phyloP scores from a whole-genome alignment of 2,888 invertebrate species.

The Drosophila lacicola region DNA sequence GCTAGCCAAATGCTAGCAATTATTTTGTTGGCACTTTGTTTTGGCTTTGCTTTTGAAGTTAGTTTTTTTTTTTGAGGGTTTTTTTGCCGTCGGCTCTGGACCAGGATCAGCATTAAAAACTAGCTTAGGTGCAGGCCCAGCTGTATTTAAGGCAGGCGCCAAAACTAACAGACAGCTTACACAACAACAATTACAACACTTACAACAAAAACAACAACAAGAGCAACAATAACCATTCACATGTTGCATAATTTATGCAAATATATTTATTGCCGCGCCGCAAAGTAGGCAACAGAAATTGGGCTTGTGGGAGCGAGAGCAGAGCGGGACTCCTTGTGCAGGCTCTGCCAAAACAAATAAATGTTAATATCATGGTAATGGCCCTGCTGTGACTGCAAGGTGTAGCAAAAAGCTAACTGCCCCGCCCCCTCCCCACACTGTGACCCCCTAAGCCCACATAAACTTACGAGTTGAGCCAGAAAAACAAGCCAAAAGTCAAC shows the following conservation, averaged over 20 bases:
- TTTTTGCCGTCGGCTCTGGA: conserved; percentile 34
- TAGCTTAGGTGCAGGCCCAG: not conserved
- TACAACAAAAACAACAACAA: conserved; percentile 32
- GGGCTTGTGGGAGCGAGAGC: not conserved
- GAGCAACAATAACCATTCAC: conserved; percentile 43
- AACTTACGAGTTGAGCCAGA: conserved; percentile 32
- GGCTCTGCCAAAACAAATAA: conserved; percentile 68
- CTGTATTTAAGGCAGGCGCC: conserved; percentile 16
- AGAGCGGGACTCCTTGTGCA: not conserved
- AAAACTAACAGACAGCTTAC: conserved; percentile 35
- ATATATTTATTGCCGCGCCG: conserved; percentile 71
- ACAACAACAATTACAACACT: conserved; percentile 27
- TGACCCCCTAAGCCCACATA: conserved; percentile 12
- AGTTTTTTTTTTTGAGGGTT: conserved; percentile 17
- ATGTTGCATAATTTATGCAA: conserved; percentile 73
- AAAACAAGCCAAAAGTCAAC: conserved; percentile 64
- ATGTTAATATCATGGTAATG: conserved; percentile 78
- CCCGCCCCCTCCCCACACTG: not conserved
- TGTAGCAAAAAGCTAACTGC: conserved; percentile 47
- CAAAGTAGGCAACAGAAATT: conserved; percentile 38
- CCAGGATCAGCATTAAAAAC: conserved; percentile 10
- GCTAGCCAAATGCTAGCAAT: conserved; percentile 56
- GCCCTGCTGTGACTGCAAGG: conserved; percentile 61
- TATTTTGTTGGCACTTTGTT: conserved; percentile 75
- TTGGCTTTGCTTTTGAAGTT: conserved; percentile 55